Evolutionary conservation across 2,797 vertebrate species (phyloP).

Genomic region (Botia kubotai): DNA sequence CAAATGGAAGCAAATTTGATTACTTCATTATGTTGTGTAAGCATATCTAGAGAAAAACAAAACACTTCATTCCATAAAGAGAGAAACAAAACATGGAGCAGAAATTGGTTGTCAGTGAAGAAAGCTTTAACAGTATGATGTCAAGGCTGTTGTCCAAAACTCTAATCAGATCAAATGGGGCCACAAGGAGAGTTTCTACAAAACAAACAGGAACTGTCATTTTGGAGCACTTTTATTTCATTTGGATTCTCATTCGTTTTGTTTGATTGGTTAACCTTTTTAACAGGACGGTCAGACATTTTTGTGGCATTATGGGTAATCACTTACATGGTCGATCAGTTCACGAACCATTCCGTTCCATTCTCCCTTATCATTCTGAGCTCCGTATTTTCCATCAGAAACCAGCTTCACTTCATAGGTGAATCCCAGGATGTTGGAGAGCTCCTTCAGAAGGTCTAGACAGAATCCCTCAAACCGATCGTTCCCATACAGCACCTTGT

Average conservation of each 20-base stretch:
- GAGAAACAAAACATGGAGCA: not conserved
- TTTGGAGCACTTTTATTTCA: not conserved
- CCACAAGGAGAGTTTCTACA: not conserved
- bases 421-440: conserved; percentile 95
- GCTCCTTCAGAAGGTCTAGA: conserved; percentile 93
- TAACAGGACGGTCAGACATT: too few relatives aligned
- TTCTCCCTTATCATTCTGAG: conserved; percentile 96
- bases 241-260: not conserved
- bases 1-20: conserved; percentile 34
- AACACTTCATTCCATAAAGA: not conserved
- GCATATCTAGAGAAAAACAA: not conserved
- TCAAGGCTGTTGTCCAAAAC: too few relatives aligned
- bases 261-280: not conserved
- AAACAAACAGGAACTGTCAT: too few relatives aligned
- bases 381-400: conserved; percentile 95
- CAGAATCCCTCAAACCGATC: conserved; percentile 98
- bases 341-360: conserved; percentile 99
- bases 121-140: not conserved
- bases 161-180: not conserved
- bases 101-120: not conserved
- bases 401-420: conserved; percentile 96
- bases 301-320: conserved; percentile 1
- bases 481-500: conserved; percentile 92
- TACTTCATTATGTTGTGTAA: not conserved
- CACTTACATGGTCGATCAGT: conserved; percentile 96